A percentile compares a stretch with the other conserved stretches of the same genome.
These are phyloP conservation scores for Chromoteleia sp. DNA, from an alignment of 2,888 invertebrate species.

Conservation along the genomic window DNA sequence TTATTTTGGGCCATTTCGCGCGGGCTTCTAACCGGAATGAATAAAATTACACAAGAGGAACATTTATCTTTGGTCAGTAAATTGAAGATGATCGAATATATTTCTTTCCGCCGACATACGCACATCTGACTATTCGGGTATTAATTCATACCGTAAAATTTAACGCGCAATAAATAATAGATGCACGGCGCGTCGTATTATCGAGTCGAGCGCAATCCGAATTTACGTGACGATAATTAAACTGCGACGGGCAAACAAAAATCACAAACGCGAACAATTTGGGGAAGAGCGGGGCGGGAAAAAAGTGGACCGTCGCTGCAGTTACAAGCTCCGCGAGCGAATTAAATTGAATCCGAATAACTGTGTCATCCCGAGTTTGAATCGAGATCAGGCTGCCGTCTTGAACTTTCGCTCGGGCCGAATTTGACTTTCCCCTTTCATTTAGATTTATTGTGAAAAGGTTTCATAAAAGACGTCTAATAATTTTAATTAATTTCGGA, in stretches of 20 bases:
- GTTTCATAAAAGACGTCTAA: conserved; percentile 42
- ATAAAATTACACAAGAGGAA: conserved; percentile 54
- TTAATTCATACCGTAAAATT: conserved; percentile 49
- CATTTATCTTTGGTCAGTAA: conserved; percentile 50
- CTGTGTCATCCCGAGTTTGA: conserved; percentile 35
- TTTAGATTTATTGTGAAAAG: conserved; percentile 50
- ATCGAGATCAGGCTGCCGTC: conserved; percentile 14
- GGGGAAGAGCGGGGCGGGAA: not conserved
- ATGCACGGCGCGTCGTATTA: conserved; percentile 18
- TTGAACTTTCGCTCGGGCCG: conserved; percentile 21
- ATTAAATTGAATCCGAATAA: conserved; percentile 44
- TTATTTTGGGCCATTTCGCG: conserved; percentile 27
- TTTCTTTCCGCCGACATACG: conserved; percentile 32
- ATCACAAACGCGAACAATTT: conserved; percentile 10
- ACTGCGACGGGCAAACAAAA: conserved; percentile 10
- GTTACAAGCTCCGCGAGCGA: conserved; percentile 21
- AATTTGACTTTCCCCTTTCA: conserved; percentile 53
- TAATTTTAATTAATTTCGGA: conserved; percentile 61
- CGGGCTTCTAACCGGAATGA: conserved; percentile 13
- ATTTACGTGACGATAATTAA: conserved; percentile 47
- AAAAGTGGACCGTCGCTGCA: conserved; percentile 9
- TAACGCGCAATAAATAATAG: conserved; percentile 45
- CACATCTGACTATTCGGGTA: conserved; percentile 39
- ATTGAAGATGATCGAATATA: conserved; percentile 50
- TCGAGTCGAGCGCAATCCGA: conserved; percentile 22